phyloP scores from a whole-genome alignment of 2,797 vertebrate genomes.

The Phrynocephalus vlangalii region DNA sequence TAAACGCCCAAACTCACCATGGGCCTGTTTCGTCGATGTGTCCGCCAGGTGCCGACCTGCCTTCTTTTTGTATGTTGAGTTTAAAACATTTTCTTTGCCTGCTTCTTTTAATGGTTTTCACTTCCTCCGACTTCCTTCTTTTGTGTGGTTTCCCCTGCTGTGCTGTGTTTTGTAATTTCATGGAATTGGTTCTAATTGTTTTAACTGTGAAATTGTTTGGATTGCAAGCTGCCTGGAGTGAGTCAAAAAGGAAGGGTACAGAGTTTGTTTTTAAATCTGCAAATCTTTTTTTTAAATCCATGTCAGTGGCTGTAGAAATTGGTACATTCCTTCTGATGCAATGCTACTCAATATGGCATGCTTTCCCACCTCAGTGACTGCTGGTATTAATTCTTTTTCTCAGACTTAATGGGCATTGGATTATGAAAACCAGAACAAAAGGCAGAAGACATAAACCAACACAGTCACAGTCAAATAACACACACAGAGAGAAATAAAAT shows the following conservation, averaged over 20 bases:
- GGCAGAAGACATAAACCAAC: no score
- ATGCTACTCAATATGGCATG: not conserved
- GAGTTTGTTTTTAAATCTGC: not conserved
- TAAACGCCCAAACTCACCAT: no score
- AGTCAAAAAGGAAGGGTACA: not conserved
- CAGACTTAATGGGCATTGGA: no score
- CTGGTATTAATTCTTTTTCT: not conserved
- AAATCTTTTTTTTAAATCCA: not conserved
- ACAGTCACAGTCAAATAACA: no score
- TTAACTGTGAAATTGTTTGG: constrained; percentile 12
- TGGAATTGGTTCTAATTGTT: constrained; percentile 21
- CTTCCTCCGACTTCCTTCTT: not conserved
- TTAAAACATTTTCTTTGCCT: not conserved
- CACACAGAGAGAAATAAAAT: no score
- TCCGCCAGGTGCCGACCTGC: no score
- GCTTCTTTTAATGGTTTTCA: not conserved
- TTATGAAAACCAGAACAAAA: no score
- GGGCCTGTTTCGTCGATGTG: not conserved
- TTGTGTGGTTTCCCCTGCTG: not conserved
- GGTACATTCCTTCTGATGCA: not conserved
- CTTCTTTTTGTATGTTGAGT: not conserved
- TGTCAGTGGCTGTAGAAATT: not conserved
- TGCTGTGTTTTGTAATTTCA: constrained; percentile 10
- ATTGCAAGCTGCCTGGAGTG: not conserved
- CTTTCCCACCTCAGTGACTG: not conserved